Evolutionary conservation across 2,113 vertebrate species (phyloP), one percentile per base, ranked within the genome.

Genomic region (Silurus meridionalis): DNA sequence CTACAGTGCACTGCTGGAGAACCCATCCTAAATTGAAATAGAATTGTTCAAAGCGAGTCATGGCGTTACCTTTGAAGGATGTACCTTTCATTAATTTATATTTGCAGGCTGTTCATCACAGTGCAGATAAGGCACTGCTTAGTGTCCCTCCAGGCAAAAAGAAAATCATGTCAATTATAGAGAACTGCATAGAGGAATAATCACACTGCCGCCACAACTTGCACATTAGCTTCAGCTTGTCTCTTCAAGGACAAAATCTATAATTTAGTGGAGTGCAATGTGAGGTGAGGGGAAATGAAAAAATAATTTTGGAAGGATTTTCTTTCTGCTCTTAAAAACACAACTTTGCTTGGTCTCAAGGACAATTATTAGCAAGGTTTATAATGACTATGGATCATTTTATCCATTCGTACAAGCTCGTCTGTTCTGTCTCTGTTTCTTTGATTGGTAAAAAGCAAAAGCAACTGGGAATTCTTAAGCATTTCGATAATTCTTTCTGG

Each of bases 221-320:
- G 89, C 80, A 80, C 85, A 91, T 91, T 86, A 91, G 91, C 88
- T 83, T 80, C 82, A 87, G 87, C 82, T 89, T 85, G 83, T 78
- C 87, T 87, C 87, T 92, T 91, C 90, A 92, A 91, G 88, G 91
- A 91, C 89, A 86, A 91, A 86, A 92, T 93, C 82, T 89, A 90
- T 91, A 91, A 93, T 93, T 93, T 89, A 91, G 86, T 87, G 82
- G 69, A 82, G 79, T 84, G 90, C 87, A 90, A 28, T 67, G 64
- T 80, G 90, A 88, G 69, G 85, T 84, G 81, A 86, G 66, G 28
- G 2, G 37, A 88, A 88, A 91, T 90, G 72, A 91, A 92, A 92
- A 91, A 90, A 91, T 69, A 85, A 91, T 93, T 93, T 88, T 83
- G 50, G 15, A 64, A 66, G 53, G 19, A 55, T 63, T 87, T 86